Evolutionary conservation across 1,140 invertebrate genomes (phyloP), one percentile per base, ranked within the genome.

Genomic region (Uloborus diversus): DNA sequence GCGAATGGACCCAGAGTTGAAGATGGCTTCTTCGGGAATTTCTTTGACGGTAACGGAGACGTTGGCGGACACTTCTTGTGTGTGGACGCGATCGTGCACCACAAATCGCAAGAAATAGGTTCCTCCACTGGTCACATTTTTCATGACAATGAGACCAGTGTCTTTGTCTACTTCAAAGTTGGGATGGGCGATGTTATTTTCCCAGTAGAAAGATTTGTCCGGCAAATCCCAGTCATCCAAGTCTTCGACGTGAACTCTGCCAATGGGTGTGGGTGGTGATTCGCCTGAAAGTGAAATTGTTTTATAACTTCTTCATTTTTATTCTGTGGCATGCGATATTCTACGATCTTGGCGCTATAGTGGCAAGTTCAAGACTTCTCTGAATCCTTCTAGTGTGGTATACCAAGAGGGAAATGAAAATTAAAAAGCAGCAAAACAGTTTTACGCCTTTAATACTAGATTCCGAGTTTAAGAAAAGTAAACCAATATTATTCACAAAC

Each of bases 221-320:
- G 94, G 94, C 80, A 98, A 86, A 89, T 99, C 97, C 96, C 96
- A 99, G 85, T 99, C 97, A 86, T 99, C 97, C 59, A 96, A 87
- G 88, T 99, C 97, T 85, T 96, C 95, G 0, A 98, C 96, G 85
- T 98, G 98, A 3, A 98, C 96, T 79, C 95, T 89, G 28, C 97
- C 97, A 81, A 99, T 96, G 86, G 94, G 94, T 0, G 95, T 96
- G 82, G 96, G 93, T 1, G 94, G 95, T 80, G 94, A 70, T 25
- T 78, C 73, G 17, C 81, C 81, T 81, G 32, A 4, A 70, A 59
- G 53, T 4, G 14, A 0, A n/a, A 42, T 7, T 42, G 7, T 42
- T 42, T 42, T 9, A 42, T 42, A 42, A 42, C 3, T 13, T 11
- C 14, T 27, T 53, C 28, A 25, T 14, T 51, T 9, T 42, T 42